Base-by-base conservation (phyloP, 2,113 vertebrate species). In the Oceanodroma tethys region DNA sequence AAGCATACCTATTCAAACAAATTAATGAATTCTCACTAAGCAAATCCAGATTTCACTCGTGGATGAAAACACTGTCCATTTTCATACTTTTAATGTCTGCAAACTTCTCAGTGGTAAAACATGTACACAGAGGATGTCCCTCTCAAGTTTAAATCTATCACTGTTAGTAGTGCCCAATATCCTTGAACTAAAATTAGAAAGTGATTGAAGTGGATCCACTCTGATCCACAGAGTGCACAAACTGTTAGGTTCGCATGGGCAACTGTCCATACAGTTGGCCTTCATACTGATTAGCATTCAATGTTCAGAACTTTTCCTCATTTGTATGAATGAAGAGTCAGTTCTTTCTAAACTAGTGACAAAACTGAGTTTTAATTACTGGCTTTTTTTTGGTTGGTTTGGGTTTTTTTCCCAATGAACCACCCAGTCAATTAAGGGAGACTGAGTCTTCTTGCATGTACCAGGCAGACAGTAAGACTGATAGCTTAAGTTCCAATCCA, bases 81-180 rank as follows among this genome's bases (percentile, higher is more conserved):
- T 71, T 70, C 52, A 42, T 30, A 36, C 40, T 22, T 88, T 8
- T 11, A 16, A 38, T 7, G 29, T 29, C 55, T 73, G 42, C 53
- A 85, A 11, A 23, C 34, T 45, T 67, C 58, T 34, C 14, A 2
- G 16, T 5, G 16, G 38, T 47, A 30, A 58, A 88, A 83, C 16
- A 13, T 0, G 1, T 3, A 36, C 0, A 2, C 52, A 60, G 58
- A 40, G 40, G 48, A 67, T 13, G 38, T 40, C 32, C 23, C 40
- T 38, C 50, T 52, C 42, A 34, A 50, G 32, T 76, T 47, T 13
- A 34, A 87, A 36, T 8, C 42, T 47, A 36, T 16, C 17, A 6
- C 36, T 52, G 15, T n/a, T 50, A 62, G 55, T 42, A 83, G 2
- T 8, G 40, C 21, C 43, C 42, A 47, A 40, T 27, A 34, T 23